Base-by-base conservation (phyloP, 2,113 vertebrate species). In the Podarcis raffonei region DNA sequence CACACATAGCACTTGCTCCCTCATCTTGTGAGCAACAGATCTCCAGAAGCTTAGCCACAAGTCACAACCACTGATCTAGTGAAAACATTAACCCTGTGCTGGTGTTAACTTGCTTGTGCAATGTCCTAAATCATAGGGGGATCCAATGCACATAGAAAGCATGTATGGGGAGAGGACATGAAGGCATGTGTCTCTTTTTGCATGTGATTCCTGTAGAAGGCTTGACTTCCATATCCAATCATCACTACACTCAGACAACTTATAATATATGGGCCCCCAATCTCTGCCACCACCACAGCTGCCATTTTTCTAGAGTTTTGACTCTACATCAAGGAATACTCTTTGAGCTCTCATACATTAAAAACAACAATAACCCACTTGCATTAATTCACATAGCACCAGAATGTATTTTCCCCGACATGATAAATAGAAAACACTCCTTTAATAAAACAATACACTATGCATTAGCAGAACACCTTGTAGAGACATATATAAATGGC, bases 401-500 rank as follows among this genome's bases (percentile, higher is more conserved):
- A 57, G 59, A 68, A 77, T 68, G 7, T 78, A 68, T 48, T 68
- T 83, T 69, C 37, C 65, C 48, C 15, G 48, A 79, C 81, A 87
- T 90, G 89, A 90, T 90, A 59, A 84, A 90, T 80, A 62, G 74
- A 79, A 90, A 84, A 83, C 79, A 87, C 22, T 65, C 27, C 75
- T 83, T 71, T 90, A 90, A 90, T 84, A 79, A 85, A 83, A 90
- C 85, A 87, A 84, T 90, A 78, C 80, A 68, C 79, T 37, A 42
- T 82, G 79, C 71, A 86, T 86, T 86, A 83, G 75, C 80, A 80
- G 65, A 90, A 87, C 74, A 87, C 85, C 53, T 87, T 71, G 37
- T 65, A 23, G 30, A 90, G 85, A 87, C 85, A 90, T 65, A 87
- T 79, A 90, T 72, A 87, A 84, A 87, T 87, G 74, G 48, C 76